Evolutionary conservation across 2,888 invertebrate genomes (phyloP).

Genomic region (Caenorhabditis sp.): DNA sequence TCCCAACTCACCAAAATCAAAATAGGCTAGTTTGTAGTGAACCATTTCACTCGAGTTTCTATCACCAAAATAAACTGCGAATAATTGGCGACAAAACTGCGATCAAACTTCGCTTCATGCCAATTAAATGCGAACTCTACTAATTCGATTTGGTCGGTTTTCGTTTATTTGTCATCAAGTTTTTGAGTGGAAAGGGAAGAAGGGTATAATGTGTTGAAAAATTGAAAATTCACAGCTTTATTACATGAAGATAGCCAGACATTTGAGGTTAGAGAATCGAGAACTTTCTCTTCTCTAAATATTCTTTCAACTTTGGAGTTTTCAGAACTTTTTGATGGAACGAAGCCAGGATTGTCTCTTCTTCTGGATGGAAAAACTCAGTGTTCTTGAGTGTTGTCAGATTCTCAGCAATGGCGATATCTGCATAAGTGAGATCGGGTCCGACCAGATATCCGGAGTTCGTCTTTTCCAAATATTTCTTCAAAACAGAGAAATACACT

Average conservation of each 20-base stretch:
- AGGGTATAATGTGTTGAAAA: background rate
- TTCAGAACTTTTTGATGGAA: constrained; percentile 9
- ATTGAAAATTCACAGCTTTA: background rate
- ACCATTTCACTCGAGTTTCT: constrained; percentile 11
- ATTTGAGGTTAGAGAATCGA: background rate
- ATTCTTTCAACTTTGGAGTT: constrained; percentile 8
- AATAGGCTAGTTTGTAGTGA: constrained; percentile 50
- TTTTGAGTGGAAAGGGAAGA: background rate
- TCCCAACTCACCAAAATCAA: constrained; percentile 44
- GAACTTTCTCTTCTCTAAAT: constrained; percentile 3
- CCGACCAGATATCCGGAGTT: constrained; percentile 45
- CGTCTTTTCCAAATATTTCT: constrained; percentile 14
- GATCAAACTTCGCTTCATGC: too few relatives aligned
- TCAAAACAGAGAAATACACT: constrained; percentile 28
- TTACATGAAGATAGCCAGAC: background rate
- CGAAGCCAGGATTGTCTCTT: background rate
- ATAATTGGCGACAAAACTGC: too few relatives aligned
- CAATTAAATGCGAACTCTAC: too few relatives aligned
- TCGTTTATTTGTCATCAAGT: too few relatives aligned
- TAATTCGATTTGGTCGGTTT: too few relatives aligned
- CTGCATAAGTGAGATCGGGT: constrained; percentile 41
- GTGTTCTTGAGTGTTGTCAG: constrained; percentile 18
- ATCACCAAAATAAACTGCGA: too few relatives aligned
- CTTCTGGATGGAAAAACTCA: background rate
- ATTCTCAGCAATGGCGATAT: constrained; percentile 49